A percentile compares a stretch with the other conserved stretches of the same genome.
Conservation (phyloP, 2,888 invertebrate species). For the Sinohyriopsis cumingii region DNA sequence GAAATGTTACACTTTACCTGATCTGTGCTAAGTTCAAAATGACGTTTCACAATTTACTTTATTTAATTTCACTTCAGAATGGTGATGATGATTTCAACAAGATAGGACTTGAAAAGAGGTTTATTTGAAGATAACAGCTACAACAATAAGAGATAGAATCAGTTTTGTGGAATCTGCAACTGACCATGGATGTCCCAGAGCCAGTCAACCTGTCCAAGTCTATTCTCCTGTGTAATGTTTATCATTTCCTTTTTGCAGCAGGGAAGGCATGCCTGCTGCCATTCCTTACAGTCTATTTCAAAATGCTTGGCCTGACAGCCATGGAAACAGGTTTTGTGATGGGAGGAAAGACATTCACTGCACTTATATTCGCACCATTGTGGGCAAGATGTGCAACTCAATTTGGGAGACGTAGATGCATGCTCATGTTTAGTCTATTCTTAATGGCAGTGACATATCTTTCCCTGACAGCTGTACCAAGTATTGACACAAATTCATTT, state of each 20-base stretch:
- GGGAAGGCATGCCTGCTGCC: slow-evolving; percentile 65
- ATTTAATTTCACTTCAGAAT: no score
- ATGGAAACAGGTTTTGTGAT: slow-evolving; percentile 61
- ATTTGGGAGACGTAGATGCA: slow-evolving; percentile 55
- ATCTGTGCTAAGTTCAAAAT: no score
- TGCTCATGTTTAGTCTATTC: slow-evolving; percentile 61
- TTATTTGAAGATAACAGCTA: no score
- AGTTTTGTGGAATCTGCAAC: no score
- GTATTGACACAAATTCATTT: slow-evolving; percentile 31
- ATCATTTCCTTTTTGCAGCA: slow-evolving; percentile 59
- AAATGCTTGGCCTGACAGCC: slow-evolving; percentile 61
- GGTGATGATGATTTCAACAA: no score
- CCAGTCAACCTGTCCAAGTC: slow-evolving; percentile 58
- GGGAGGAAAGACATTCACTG: slow-evolving; percentile 57
- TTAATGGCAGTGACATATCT: slow-evolving; percentile 60
- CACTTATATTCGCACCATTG: slow-evolving; percentile 60
- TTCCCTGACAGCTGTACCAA: slow-evolving; percentile 53
- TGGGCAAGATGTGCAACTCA: slow-evolving; percentile 64
- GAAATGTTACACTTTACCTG: no score
- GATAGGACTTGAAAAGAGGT: no score
- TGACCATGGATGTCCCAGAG: slow-evolving; percentile 39
- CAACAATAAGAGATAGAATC: no score
- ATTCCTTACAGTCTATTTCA: slow-evolving; percentile 64
- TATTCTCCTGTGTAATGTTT: slow-evolving; percentile 58
- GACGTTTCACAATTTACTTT: no score